Percentiles rank a stretch among this genome's conserved stretches.
Conservation (phyloP, 2,888 invertebrate genomes). For the Drosophila antonietae region DNA sequence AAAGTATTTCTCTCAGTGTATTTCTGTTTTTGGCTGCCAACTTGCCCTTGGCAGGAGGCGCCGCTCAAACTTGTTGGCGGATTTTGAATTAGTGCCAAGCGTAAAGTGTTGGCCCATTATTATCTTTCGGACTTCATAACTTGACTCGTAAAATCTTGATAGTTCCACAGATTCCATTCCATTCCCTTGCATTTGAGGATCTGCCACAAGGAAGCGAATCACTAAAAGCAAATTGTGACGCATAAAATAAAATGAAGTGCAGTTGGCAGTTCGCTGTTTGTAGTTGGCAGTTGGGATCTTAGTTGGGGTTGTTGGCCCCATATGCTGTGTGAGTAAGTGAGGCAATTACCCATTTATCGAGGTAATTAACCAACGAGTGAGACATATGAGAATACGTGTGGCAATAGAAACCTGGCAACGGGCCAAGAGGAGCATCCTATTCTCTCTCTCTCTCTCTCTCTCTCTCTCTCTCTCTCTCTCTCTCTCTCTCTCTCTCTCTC, state of each 20-base stretch:
- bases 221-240: slow-evolving; percentile 44
- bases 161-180: slow-evolving; percentile 32
- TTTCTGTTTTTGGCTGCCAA: slow-evolving; percentile 21
- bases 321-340: slow-evolving; percentile 32
- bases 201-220: neutral
- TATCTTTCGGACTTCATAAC: slow-evolving; percentile 84
- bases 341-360: slow-evolving; percentile 67
- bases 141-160: slow-evolving; percentile 70
- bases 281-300: slow-evolving; percentile 1
- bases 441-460: too few species aligned
- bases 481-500: too few species aligned
- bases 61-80: slow-evolving; percentile 51
- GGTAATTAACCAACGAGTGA: slow-evolving; percentile 64
- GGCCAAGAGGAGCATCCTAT: slow-evolving; percentile 27
- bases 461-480: too few species aligned
- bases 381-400: slow-evolving; percentile 63
- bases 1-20: slow-evolving; percentile 54
- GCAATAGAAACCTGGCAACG: slow-evolving; percentile 28
- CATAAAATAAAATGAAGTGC: slow-evolving; percentile 50
- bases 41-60: slow-evolving; percentile 50
- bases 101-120: slow-evolving; percentile 84
- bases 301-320: slow-evolving; percentile 36
- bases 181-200: neutral
- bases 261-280: slow-evolving; percentile 1
- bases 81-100: slow-evolving; percentile 82